Evolutionary conservation across 2,797 vertebrate genomes (phyloP).

Genomic region (Margarornis squamiger): DNA sequence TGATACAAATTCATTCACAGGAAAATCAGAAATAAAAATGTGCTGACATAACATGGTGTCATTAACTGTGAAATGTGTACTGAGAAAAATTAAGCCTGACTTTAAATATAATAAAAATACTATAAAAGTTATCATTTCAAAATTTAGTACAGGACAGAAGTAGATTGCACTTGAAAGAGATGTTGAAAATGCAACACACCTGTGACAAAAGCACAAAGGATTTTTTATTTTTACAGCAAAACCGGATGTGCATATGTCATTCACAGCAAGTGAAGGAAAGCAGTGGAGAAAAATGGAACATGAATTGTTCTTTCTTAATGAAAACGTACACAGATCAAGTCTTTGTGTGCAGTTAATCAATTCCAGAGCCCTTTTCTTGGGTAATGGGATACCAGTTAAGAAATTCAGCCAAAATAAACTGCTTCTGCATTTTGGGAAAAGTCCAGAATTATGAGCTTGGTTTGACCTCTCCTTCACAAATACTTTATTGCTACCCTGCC

Average conservation of each 20-base stretch:
- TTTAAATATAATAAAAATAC: background rate
- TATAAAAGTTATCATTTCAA: background rate
- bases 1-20: background rate
- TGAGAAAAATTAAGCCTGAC: background rate
- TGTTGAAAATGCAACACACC: background rate
- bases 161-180: background rate
- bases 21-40: background rate
- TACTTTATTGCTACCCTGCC: background rate
- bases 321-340: slow-evolving; percentile 1
- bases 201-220: background rate
- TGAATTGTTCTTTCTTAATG: background rate
- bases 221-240: background rate
- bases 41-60: background rate
- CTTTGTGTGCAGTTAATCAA: slow-evolving; percentile 37
- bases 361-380: slow-evolving; percentile 31
- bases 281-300: background rate
- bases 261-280: background rate
- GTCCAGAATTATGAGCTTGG: background rate
- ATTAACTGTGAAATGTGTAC: background rate
- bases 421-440: slow-evolving; percentile 30
- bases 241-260: rapidly evolving
- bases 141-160: background rate
- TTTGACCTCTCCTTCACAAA: slow-evolving; percentile 31
- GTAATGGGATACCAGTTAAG: slow-evolving; percentile 4
- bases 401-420: slow-evolving; percentile 44